These are phyloP conservation scores for Hyphantria cunea DNA, from an alignment of 1,140 invertebrate species.

Conservation along the genomic window DNA sequence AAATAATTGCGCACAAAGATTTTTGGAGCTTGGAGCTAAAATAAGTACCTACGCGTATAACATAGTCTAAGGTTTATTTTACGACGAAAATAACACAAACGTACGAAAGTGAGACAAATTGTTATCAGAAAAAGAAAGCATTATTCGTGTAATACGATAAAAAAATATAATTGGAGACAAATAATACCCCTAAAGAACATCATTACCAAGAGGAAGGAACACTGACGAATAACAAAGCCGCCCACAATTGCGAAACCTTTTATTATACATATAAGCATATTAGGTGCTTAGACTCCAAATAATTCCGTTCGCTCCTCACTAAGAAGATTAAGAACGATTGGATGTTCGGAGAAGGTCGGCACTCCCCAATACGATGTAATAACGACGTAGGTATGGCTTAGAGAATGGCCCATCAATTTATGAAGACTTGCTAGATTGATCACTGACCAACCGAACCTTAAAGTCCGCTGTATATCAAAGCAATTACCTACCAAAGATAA, in stretches of 20 bases:
- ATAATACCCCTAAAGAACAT: constrained; percentile 24
- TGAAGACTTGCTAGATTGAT: constrained; percentile 57
- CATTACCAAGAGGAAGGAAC: constrained; percentile 18
- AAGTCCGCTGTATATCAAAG: constrained; percentile 28
- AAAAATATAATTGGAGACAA: constrained; percentile 23
- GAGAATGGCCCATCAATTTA: constrained; percentile 71
- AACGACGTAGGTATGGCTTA: constrained; percentile 58
- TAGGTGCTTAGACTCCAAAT: constrained; percentile 74
- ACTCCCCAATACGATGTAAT: constrained; percentile 57
- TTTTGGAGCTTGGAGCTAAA: too few species aligned
- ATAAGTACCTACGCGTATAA: too few species aligned
- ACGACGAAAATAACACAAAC: too few species aligned
- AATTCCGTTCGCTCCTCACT: constrained; percentile 70
- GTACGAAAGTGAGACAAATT: too few species aligned
- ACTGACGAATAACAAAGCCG: constrained; percentile 29
- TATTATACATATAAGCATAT: constrained; percentile 71
- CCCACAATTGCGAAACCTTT: constrained; percentile 46
- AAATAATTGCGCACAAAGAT: too few species aligned
- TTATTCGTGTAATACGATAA: constrained; percentile 22
- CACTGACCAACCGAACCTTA: constrained; percentile 44
- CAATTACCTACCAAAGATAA: constrained; percentile 46
- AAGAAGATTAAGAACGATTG: constrained; percentile 81
- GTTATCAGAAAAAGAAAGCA: background rate
- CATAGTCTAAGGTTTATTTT: too few species aligned
- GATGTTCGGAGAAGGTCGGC: constrained; percentile 70